These are phyloP conservation scores for Poeciliopsis paucimaculata DNA, from an alignment of 2,797 vertebrate species.

Conservation along the genomic window DNA sequence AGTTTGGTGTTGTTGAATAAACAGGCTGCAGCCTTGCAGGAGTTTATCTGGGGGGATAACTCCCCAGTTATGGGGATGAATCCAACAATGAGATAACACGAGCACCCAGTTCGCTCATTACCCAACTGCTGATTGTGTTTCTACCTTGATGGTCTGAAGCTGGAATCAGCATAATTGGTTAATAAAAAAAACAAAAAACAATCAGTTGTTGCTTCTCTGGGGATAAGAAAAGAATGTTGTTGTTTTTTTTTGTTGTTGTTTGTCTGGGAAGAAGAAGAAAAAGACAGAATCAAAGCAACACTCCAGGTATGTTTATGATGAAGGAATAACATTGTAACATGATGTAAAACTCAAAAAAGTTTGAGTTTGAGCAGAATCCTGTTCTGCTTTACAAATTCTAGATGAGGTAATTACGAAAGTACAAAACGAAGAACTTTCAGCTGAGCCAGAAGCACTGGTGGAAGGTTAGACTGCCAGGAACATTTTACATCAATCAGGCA, in stretches of 20 bases:
- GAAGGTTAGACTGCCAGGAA: background rate
- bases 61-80: conserved; percentile 45
- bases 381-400: conserved; percentile 23
- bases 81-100: conserved; percentile 51
- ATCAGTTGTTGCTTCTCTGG: conserved; percentile 39
- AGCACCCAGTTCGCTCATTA: conserved; percentile 39
- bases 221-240: conserved; percentile 17
- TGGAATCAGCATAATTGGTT: conserved; percentile 48
- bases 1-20: conserved; percentile 42
- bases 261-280: conserved; percentile 17
- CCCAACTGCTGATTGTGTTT: conserved; percentile 50
- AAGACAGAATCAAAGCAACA: background rate
- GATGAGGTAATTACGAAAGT: conserved; percentile 23
- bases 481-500: conserved; percentile 6
- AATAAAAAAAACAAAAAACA: conserved; percentile 46
- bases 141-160: conserved; percentile 28
- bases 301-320: no score
- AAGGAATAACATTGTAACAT: no score
- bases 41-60: conserved; percentile 42
- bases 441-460: background rate
- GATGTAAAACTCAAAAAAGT: no score
- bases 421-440: background rate
- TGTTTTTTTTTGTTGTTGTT: conserved; percentile 22
- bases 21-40: conserved; percentile 19
- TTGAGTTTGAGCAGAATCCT: background rate